phyloP scores from a whole-genome alignment of 1,140 invertebrate species.

The Zaprionus davidi region DNA sequence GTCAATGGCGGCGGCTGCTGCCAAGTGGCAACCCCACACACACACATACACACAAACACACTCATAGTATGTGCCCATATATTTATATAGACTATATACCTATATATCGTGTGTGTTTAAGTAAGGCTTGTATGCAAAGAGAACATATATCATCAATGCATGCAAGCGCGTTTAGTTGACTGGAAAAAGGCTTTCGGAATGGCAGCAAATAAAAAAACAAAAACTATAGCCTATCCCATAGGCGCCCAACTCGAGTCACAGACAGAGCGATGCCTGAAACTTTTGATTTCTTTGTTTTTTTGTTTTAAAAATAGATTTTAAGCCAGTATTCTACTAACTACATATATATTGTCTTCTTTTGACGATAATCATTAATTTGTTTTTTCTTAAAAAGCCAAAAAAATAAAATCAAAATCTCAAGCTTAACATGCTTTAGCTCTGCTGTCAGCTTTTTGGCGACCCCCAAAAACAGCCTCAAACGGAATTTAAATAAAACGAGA shows the following conservation, averaged over 20 bases:
- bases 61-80: not conserved
- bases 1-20: conserved; percentile 62
- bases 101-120: conserved; percentile 3
- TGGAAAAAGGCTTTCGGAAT: conserved; percentile 57
- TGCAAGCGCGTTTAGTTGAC: conserved; percentile 72
- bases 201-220: conserved; percentile 15
- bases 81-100: not conserved
- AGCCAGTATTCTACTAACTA: no score
- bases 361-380: conserved; percentile 70
- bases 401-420: conserved; percentile 19
- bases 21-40: conserved; percentile 27
- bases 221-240: conserved; percentile 47
- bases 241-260: not conserved
- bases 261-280: conserved; percentile 44
- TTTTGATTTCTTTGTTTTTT: conserved; percentile 20
- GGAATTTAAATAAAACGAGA: conserved; percentile 66
- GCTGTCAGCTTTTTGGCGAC: conserved; percentile 71
- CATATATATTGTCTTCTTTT: no score
- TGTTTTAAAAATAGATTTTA: no score
- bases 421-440: conserved; percentile 69
- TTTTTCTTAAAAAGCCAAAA: conserved; percentile 19
- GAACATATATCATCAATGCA: conserved; percentile 73
- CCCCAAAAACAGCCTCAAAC: conserved; percentile 30
- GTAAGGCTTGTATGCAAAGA: not conserved
- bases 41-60: not conserved